Conservation (phyloP, 2,113 vertebrate genomes). For the Lathamus discolor region DNA sequence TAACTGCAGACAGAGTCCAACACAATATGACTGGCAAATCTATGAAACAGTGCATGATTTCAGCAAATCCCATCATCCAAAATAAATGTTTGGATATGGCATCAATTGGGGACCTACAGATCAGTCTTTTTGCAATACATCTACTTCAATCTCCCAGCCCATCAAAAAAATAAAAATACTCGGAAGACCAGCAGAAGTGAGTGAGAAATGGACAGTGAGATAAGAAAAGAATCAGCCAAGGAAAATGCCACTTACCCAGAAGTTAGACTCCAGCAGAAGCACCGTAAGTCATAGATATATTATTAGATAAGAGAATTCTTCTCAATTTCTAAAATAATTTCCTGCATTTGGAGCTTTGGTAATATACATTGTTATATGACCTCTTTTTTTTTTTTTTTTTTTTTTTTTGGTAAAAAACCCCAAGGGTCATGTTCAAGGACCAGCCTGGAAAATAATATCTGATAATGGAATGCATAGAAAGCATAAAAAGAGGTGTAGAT, state of each 20-base stretch:
- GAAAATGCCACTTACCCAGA: background rate
- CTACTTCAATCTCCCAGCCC: background rate
- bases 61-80: conserved; percentile 36
- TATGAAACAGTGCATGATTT: conserved; percentile 32
- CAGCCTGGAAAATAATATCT: background rate
- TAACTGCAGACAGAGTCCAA: background rate
- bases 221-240: conserved; percentile 1
- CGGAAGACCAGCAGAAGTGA: background rate
- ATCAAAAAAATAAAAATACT: background rate
- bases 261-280: background rate
- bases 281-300: background rate
- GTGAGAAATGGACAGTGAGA: conserved; percentile 35
- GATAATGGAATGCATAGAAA: background rate
- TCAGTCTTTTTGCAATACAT: conserved; percentile 6
- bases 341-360: background rate
- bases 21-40: background rate
- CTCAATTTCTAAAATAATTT: background rate
- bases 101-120: conserved; percentile 50
- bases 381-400: background rate
- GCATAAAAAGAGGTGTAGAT: background rate
- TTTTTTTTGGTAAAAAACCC: background rate
- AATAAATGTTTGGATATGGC: conserved; percentile 51
- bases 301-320: background rate
- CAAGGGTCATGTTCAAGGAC: background rate
- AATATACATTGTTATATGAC: background rate